phyloP scores from a whole-genome alignment of 2,888 invertebrate species.

The Melinaea marsaeus region DNA sequence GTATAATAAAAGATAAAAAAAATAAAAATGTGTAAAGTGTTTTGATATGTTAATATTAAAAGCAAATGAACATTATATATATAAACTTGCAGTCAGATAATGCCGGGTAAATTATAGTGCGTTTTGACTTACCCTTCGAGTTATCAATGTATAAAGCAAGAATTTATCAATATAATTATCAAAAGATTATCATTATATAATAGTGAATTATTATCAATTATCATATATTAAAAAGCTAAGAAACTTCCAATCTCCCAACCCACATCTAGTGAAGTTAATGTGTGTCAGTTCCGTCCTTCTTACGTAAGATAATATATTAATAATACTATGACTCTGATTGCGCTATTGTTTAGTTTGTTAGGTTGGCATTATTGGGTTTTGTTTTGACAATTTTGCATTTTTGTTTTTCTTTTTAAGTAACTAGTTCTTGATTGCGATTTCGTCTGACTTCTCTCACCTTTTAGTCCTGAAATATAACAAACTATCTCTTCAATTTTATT shows the following conservation, averaged over 20 bases:
- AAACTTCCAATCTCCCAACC: constrained; percentile 7
- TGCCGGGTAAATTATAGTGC: no score
- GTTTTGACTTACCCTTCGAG: no score
- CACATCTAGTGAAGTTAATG: constrained; percentile 27
- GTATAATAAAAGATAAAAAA: neutral
- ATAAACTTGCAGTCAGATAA: no score
- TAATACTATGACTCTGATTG: constrained; percentile 32
- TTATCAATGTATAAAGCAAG: no score
- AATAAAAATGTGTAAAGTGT: neutral
- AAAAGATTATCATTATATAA: no score
- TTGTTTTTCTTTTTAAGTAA: neutral
- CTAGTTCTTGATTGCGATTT: no score
- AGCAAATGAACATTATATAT: no score
- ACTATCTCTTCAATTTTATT: no score
- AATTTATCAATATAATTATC: no score
- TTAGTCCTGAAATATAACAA: no score
- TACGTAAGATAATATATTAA: constrained; percentile 29
- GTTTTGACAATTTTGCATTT: neutral
- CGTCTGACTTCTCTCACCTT: no score
- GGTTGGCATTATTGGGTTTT: neutral
- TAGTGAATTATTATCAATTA: neutral
- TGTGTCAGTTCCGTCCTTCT: constrained; percentile 29
- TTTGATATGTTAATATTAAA: no score
- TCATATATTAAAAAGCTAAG: neutral
- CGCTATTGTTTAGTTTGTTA: constrained; percentile 26